These are phyloP conservation scores for Periophthalmus modestus DNA, from an alignment of 2,113 vertebrate species.

Conservation along the genomic window DNA sequence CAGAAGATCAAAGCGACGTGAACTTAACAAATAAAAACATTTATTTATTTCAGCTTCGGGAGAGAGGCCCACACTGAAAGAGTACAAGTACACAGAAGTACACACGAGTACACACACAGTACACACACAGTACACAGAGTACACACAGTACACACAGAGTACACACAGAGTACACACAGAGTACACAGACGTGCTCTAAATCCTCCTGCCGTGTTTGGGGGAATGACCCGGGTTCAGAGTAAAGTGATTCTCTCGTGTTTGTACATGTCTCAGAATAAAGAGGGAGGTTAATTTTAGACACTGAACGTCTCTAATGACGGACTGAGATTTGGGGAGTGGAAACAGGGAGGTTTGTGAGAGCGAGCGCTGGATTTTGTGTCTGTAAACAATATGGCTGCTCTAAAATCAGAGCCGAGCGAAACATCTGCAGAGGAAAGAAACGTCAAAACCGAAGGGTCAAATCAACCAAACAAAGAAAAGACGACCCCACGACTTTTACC, in stretches of 20 bases:
- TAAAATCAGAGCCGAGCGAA: too few relatives aligned
- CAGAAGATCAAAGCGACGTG: constrained; percentile 20
- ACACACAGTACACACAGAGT: too few relatives aligned
- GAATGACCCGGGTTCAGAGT: constrained; percentile 4
- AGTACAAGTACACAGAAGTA: constrained; percentile 2
- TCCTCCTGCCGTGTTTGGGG: constrained; percentile 5
- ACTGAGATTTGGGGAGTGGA: constrained; percentile 1
- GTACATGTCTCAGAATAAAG: background rate
- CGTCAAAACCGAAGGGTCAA: background rate
- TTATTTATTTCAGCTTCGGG: background rate
- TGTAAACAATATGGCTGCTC: background rate
- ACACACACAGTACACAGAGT: too few relatives aligned
- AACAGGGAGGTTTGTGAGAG: background rate
- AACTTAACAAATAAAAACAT: too few relatives aligned
- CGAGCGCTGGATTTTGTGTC: background rate
- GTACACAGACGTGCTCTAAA: too few relatives aligned
- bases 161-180: too few relatives aligned
- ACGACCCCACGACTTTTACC: too few relatives aligned
- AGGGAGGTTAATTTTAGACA: constrained; percentile 9
- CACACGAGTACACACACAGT: background rate
- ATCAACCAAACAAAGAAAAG: too few relatives aligned
- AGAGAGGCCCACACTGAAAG: background rate
- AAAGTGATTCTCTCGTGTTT: background rate
- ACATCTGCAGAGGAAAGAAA: background rate
- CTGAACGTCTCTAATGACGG: background rate